These are phyloP conservation scores for Mus spretus DNA, from an alignment of 2,797 vertebrate species.

Conservation along the genomic window DNA sequence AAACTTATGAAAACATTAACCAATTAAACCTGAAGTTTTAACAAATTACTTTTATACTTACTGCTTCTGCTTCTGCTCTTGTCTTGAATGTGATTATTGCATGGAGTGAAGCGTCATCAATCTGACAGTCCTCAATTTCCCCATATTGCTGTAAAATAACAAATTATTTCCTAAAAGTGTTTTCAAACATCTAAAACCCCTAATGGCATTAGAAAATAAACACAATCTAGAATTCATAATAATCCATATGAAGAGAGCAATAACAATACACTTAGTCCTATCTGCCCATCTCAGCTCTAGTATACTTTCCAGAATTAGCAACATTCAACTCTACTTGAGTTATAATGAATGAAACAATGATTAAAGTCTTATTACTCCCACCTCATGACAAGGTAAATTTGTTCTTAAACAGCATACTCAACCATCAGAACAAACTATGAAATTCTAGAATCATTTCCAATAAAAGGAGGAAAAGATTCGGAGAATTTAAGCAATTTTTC, in stretches of 20 bases:
- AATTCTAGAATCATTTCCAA: constrained; percentile 36
- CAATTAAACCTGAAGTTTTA: constrained; percentile 59
- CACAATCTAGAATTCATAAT: constrained; percentile 60
- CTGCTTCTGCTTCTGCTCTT: constrained; percentile 96
- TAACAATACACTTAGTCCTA: constrained; percentile 45
- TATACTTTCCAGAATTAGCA: constrained; percentile 38
- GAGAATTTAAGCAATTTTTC: constrained; percentile 49
- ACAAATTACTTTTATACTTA: constrained; percentile 87
- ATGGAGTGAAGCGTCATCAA: constrained; percentile 93
- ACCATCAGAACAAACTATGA: constrained; percentile 49
- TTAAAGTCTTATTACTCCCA: constrained; percentile 48
- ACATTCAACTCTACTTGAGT: neutral
- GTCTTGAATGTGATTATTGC: constrained; percentile 96
- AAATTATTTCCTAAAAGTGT: constrained; percentile 73
- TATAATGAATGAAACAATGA: neutral
- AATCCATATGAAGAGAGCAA: constrained; percentile 48
- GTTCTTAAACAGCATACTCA: constrained; percentile 51
- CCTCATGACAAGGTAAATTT: constrained; percentile 15
- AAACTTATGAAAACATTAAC: constrained; percentile 57
- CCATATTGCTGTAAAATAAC: constrained; percentile 95
- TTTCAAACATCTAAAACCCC: constrained; percentile 69
- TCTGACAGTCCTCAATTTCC: constrained; percentile 98
- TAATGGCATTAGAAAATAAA: constrained; percentile 67
- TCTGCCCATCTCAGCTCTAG: constrained; percentile 39
- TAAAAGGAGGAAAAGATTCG: neutral